Evolutionary conservation across 2,113 vertebrate genomes (phyloP).

Genomic region (Saguinus midas): DNA sequence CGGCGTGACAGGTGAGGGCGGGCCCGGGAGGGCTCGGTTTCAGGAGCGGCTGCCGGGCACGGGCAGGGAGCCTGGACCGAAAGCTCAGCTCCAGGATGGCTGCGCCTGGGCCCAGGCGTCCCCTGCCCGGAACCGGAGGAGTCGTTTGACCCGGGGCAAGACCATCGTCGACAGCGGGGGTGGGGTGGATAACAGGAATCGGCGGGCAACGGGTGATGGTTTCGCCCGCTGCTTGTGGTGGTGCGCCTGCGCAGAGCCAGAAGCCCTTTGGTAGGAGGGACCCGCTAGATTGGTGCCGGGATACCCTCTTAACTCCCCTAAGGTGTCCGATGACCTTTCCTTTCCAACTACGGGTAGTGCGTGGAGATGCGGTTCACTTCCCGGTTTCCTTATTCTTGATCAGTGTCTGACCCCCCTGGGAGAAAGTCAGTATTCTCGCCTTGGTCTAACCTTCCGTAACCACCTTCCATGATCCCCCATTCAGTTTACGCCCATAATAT

Average conservation of each 20-base stretch:
- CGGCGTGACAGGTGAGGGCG: conserved; percentile 77
- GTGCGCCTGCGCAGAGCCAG: conserved; percentile 53
- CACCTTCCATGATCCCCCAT: background rate
- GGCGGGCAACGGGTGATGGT: conserved; percentile 51
- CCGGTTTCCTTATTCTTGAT: background rate
- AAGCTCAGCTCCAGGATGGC: conserved; percentile 47
- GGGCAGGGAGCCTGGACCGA: background rate
- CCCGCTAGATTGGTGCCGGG: fast-evolving
- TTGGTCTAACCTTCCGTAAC: background rate
- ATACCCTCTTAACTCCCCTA: background rate
- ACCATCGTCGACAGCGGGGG: conserved; percentile 52
- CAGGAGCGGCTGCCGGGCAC: conserved; percentile 18
- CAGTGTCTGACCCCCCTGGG: background rate
- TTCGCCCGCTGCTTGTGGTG: conserved; percentile 31
- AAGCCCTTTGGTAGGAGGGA: conserved; percentile 2
- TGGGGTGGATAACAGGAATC: conserved; percentile 7
- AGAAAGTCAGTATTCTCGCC: background rate
- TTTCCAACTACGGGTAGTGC: background rate
- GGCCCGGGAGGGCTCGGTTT: conserved; percentile 44
- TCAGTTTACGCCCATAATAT: background rate
- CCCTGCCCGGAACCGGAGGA: conserved; percentile 55
- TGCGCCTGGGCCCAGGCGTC: background rate
- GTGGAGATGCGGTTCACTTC: background rate
- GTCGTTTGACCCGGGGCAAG: conserved; percentile 67
- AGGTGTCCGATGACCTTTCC: background rate